Conservation (phyloP, 2,888 invertebrate species). For the Thymelicus sylvestris region DNA sequence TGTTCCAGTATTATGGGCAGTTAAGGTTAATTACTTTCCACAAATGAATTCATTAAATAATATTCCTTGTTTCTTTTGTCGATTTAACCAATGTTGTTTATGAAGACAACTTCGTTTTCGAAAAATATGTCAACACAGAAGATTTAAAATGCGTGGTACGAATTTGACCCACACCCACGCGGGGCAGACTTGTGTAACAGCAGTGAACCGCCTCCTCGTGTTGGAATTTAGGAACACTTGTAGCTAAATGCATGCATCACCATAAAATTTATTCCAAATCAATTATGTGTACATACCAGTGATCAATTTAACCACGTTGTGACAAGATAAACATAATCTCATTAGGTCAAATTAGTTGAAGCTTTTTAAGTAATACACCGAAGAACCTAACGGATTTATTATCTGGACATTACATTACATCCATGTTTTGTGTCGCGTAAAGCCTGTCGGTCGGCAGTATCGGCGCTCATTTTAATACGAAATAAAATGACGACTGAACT, state of each 20-base stretch:
- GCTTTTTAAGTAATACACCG: constrained; percentile 63
- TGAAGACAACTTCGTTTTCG: background rate
- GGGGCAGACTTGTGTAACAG: constrained; percentile 58
- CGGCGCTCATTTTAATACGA: too few relatives aligned
- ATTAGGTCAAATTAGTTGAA: constrained; percentile 69
- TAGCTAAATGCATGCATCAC: constrained; percentile 66
- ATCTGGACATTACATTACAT: constrained; percentile 3
- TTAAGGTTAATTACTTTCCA: constrained; percentile 51
- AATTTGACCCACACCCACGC: constrained; percentile 1
- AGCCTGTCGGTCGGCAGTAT: background rate
- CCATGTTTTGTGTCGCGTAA: background rate
- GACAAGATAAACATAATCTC: constrained; percentile 49
- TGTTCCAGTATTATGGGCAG: constrained; percentile 52
- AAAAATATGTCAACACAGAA: background rate
- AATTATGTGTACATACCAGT: constrained; percentile 46
- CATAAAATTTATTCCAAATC: constrained; percentile 69
- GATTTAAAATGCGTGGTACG: background rate
- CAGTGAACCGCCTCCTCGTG: constrained; percentile 59
- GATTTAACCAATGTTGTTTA: background rate
- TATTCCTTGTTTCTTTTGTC: constrained; percentile 3
- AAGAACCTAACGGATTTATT: constrained; percentile 63
- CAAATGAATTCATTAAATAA: constrained; percentile 29
- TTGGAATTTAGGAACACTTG: constrained; percentile 56
- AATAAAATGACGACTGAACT: too few relatives aligned
- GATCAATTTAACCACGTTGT: constrained; percentile 9